Conservation (phyloP, 2,113 vertebrate species). For the Sylvietta virens region DNA sequence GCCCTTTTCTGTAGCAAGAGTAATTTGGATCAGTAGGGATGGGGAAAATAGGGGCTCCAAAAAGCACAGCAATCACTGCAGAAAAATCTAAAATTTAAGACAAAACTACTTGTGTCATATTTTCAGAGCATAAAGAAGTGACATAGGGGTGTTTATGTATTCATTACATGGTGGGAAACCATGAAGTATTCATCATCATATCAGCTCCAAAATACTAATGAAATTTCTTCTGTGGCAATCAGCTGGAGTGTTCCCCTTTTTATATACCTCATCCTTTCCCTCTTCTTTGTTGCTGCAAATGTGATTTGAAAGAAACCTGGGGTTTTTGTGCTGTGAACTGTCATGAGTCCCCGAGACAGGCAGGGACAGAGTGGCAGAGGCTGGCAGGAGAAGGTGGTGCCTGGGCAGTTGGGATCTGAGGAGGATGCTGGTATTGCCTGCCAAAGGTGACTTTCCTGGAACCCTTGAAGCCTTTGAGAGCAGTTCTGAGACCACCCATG, state of each 20-base stretch:
- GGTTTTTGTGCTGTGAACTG: neutral
- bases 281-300: neutral
- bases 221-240: neutral
- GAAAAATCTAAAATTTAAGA: neutral
- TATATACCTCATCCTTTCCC: neutral
- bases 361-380: neutral
- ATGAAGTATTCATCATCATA: neutral
- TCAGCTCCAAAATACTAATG: neutral
- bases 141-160: neutral
- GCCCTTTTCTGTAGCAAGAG: neutral
- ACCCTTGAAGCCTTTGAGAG: neutral
- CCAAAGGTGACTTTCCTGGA: neutral
- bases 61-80: neutral
- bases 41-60: neutral
- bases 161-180: neutral
- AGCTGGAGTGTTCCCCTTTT: neutral
- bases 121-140: neutral
- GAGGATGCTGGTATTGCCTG: neutral
- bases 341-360: accelerated
- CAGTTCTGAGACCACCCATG: neutral
- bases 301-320: neutral
- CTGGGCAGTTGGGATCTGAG: accelerated
- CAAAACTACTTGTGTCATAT: neutral
- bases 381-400: neutral
- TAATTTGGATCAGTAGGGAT: neutral